Evolutionary conservation across 2,797 vertebrate species (phyloP).

Genomic region (Sitta carolinensis): DNA sequence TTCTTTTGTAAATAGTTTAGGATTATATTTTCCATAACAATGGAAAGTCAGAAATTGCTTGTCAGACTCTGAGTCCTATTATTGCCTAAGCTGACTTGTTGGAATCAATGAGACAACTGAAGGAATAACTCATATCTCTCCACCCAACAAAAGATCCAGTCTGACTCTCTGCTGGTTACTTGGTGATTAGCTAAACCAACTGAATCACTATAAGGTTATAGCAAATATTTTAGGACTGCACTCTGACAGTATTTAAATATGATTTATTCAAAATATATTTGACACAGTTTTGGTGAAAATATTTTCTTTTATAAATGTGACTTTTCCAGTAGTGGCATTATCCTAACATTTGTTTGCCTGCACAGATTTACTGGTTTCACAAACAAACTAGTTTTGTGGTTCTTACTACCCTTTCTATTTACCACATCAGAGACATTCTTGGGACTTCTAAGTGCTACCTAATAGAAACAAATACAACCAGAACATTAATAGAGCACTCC

Average conservation of each 20-base stretch:
- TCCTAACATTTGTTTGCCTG: background rate
- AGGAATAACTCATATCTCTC: background rate
- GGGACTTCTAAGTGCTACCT: background rate
- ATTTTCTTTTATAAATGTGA: background rate
- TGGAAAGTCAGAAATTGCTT: conserved; percentile 3
- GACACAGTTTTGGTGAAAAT: background rate
- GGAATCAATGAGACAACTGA: background rate
- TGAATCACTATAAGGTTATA: background rate
- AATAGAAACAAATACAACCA: background rate
- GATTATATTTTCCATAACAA: conserved; percentile 37
- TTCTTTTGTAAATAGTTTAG: conserved; percentile 6
- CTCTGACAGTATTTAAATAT: background rate
- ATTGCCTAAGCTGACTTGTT: background rate
- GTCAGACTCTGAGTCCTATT: background rate
- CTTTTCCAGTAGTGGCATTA: background rate
- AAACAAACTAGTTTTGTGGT: background rate
- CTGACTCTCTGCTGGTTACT: background rate
- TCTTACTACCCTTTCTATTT: background rate
- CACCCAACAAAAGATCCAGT: background rate
- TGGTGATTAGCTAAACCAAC: background rate
- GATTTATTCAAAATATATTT: background rate
- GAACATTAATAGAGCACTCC: background rate
- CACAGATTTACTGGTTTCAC: background rate
- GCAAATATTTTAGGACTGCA: background rate
- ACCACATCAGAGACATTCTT: background rate